Evolutionary conservation across 2,113 vertebrate species (phyloP).

Genomic region (Tachuris rubrigastra): DNA sequence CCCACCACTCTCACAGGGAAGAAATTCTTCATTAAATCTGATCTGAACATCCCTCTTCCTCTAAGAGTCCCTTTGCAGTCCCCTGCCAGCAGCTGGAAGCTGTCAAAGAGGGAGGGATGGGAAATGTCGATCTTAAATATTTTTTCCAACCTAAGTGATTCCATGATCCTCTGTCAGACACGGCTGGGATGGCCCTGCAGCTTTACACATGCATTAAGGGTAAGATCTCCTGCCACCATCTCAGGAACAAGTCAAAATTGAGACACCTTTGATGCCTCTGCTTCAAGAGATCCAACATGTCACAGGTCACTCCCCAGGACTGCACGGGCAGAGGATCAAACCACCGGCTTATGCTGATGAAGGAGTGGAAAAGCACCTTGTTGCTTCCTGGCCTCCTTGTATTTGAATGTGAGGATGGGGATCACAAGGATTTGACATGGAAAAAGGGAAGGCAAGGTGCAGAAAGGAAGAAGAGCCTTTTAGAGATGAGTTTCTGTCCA

Average conservation of each 20-base stretch:
- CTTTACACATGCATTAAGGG: accelerated
- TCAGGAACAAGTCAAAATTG: accelerated
- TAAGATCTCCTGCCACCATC: background rate
- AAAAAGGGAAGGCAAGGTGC: background rate
- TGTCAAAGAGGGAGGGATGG: background rate
- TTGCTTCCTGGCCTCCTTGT: background rate
- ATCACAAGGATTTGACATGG: accelerated
- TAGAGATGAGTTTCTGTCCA: background rate
- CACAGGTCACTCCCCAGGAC: background rate
- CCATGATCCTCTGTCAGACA: background rate
- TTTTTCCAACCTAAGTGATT: background rate
- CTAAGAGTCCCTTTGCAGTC: background rate
- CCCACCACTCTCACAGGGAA: background rate
- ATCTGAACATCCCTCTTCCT: background rate
- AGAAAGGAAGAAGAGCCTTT: background rate
- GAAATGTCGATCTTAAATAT: no score
- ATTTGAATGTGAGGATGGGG: background rate
- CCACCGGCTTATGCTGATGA: accelerated
- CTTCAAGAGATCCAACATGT: background rate
- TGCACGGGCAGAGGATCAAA: background rate
- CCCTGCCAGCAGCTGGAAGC: background rate
- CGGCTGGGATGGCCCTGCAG: accelerated
- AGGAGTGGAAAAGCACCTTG: background rate
- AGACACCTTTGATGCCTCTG: background rate
- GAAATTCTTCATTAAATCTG: background rate